Conservation (phyloP, 2,888 invertebrate genomes). For the Heliconius ethilla region DNA sequence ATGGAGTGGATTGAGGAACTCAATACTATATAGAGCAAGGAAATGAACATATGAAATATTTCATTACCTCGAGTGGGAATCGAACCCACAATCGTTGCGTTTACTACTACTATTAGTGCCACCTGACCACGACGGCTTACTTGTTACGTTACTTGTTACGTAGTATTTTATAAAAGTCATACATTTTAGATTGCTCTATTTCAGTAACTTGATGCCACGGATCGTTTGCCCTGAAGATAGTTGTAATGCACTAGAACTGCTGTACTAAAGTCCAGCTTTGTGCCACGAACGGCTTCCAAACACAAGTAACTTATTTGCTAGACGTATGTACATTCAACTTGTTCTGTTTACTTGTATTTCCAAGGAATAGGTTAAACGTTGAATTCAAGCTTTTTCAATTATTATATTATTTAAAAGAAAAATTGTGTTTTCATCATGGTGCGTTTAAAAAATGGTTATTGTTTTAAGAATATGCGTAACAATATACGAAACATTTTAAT, state of each 20-base stretch:
- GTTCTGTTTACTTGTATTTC: not conserved
- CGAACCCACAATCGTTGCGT: too few relatives aligned
- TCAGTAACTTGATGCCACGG: slow-evolving; percentile 11
- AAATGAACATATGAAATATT: too few relatives aligned
- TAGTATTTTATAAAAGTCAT: not conserved
- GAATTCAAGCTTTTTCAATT: not conserved
- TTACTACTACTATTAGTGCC: too few relatives aligned
- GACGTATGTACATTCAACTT: not conserved
- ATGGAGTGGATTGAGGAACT: too few relatives aligned
- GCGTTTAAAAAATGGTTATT: too few relatives aligned
- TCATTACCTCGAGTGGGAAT: too few relatives aligned
- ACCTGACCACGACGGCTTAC: too few relatives aligned
- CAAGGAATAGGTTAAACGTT: not conserved
- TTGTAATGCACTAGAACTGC: slow-evolving; percentile 25
- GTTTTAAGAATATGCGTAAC: too few relatives aligned
- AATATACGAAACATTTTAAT: too few relatives aligned
- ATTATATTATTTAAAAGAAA: not conserved
- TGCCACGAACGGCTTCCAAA: slow-evolving; percentile 21
- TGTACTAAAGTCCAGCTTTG: slow-evolving; percentile 16
- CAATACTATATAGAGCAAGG: too few relatives aligned
- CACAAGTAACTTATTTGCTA: slow-evolving; percentile 11
- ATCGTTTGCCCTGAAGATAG: slow-evolving; percentile 14
- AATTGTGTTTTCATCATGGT: not conserved
- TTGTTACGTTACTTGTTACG: too few relatives aligned
- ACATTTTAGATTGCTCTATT: not conserved